These are phyloP conservation scores for Sycophila texana DNA, from an alignment of 2,888 invertebrate species.

Conservation along the genomic window DNA sequence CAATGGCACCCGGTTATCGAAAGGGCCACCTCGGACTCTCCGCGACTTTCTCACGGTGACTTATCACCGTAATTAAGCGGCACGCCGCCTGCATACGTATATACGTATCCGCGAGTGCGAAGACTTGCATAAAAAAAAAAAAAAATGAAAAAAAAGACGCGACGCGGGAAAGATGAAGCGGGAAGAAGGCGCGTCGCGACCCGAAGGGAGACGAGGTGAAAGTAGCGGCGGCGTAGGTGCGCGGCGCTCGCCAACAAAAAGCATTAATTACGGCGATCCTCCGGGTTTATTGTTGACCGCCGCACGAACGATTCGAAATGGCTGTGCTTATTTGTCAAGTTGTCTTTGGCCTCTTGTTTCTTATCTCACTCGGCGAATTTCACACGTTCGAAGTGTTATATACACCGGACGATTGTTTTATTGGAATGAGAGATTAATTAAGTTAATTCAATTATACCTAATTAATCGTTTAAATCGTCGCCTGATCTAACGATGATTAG, in stretches of 20 bases:
- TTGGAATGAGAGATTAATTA: neutral
- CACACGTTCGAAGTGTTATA: too few relatives aligned
- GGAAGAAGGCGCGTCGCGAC: neutral
- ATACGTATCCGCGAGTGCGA: constrained; percentile 5
- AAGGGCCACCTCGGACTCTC: neutral
- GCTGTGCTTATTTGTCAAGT: too few relatives aligned
- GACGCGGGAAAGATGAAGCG: constrained; percentile 3
- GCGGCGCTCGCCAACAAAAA: neutral
- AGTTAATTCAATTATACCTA: too few relatives aligned
- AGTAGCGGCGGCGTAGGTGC: neutral
- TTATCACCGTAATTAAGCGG: constrained; percentile 54
- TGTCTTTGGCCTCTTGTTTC: too few relatives aligned
- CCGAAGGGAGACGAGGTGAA: constrained; percentile 31
- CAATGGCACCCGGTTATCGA: constrained; percentile 11
- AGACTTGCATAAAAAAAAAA: neutral
- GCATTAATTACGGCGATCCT: constrained; percentile 33
- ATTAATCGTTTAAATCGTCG: neutral
- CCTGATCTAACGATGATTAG: too few relatives aligned
- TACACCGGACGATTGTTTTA: too few relatives aligned
- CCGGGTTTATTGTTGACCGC: constrained; percentile 7
- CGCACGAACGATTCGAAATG: neutral
- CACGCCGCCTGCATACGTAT: neutral
- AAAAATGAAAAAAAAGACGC: constrained; percentile 26
- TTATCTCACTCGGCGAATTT: too few relatives aligned
- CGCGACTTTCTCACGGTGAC: constrained; percentile 52